A percentile compares a stretch with the other conserved stretches of the same genome.
phyloP scores from a whole-genome alignment of 2,797 vertebrate genomes.

The Macrochelys suwanniensis region DNA sequence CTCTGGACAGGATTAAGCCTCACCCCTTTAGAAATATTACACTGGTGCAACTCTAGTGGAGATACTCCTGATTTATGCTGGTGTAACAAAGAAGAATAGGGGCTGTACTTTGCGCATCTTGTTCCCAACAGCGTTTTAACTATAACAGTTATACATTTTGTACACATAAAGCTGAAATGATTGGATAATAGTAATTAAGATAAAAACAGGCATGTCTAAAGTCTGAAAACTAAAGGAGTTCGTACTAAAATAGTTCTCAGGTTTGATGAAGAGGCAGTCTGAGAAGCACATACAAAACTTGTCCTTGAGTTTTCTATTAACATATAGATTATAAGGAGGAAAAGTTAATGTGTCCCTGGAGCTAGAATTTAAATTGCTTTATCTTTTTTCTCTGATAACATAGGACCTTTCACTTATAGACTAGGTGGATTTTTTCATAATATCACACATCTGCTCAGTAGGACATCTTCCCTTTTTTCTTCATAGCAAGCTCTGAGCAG shows the following conservation, averaged over 20 bases:
- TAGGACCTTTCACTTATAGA: constrained; percentile 54
- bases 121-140: neutral
- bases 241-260: neutral
- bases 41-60: neutral
- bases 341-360: constrained; percentile 62
- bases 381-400: constrained; percentile 70
- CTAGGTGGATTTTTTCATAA: constrained; percentile 53
- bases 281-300: constrained; percentile 27
- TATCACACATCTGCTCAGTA: constrained; percentile 60
- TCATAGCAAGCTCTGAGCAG: constrained; percentile 56
- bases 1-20: neutral
- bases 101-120: fast-evolving
- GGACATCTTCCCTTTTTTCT: constrained; percentile 39
- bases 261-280: neutral
- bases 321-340: constrained; percentile 26
- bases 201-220: neutral
- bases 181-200: neutral
- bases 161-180: neutral
- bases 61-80: neutral
- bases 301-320: constrained; percentile 55
- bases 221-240: neutral
- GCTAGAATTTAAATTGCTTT: constrained; percentile 69
- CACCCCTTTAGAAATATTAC: fast-evolving
- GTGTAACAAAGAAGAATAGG: neutral
- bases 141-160: neutral